Percentiles rank a stretch among this genome's conserved stretches.
These are phyloP conservation scores for Protobothrops flavoviridis DNA, from an alignment of 2,113 vertebrate species.

Conservation along the genomic window DNA sequence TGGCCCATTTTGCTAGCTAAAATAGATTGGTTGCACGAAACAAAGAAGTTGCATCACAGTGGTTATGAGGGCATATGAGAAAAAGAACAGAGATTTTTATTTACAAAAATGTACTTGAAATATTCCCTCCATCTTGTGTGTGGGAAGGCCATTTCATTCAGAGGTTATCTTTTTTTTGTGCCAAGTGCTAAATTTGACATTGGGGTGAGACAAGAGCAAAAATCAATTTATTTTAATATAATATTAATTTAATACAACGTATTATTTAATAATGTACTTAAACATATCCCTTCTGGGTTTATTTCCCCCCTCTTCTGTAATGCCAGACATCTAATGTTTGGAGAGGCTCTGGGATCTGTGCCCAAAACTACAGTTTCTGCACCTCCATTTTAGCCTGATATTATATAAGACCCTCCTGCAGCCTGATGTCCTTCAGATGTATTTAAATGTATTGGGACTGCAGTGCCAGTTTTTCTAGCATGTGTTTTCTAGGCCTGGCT, in stretches of 20 bases:
- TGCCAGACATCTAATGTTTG: neutral
- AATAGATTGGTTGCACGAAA: neutral
- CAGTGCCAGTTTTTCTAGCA: neutral
- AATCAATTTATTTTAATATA: neutral
- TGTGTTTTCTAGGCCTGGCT: neutral
- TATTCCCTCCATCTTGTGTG: neutral
- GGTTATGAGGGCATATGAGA: neutral
- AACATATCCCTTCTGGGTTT: neutral
- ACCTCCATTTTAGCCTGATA: neutral
- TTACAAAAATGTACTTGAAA: neutral
- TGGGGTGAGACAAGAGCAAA: neutral
- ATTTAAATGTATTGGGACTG: neutral
- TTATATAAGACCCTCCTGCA: neutral
- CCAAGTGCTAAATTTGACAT: neutral
- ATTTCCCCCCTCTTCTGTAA: neutral
- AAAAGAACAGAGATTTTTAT: neutral
- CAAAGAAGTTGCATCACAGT: neutral
- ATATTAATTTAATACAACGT: neutral
- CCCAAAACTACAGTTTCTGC: neutral
- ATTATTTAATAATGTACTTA: neutral
- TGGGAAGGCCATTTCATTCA: neutral
- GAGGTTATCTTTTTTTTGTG: neutral
- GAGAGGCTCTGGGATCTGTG: neutral
- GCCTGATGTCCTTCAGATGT: neutral
- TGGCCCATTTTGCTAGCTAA: neutral